Percentiles rank a stretch among this genome's conserved stretches.
phyloP scores from a whole-genome alignment of 2,797 vertebrate genomes.

The Peromyscus attwateri region DNA sequence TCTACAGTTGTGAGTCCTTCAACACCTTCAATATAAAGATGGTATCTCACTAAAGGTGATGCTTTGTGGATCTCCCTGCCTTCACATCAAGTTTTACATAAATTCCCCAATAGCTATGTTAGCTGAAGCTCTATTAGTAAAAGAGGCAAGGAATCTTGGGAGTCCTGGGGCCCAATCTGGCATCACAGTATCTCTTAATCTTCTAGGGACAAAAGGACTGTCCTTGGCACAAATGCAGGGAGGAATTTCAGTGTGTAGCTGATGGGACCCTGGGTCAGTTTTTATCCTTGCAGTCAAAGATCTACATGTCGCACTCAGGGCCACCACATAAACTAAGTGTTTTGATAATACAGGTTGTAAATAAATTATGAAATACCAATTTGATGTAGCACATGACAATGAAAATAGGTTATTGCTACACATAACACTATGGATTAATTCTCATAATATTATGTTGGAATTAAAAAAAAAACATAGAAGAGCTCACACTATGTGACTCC shows the following conservation, averaged over 20 bases:
- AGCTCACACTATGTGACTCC: background rate
- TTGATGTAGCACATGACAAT: background rate
- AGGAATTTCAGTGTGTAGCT: background rate
- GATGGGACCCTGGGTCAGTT: background rate
- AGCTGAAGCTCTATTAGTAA: background rate
- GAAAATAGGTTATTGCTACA: background rate
- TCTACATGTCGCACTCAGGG: background rate
- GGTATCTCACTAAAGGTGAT: background rate
- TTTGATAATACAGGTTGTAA: background rate
- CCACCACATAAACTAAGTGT: background rate
- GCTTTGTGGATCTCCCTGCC: background rate
- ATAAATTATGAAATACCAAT: background rate
- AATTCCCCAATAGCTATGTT: background rate
- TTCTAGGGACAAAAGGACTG: background rate
- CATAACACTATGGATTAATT: background rate
- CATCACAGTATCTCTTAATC: background rate
- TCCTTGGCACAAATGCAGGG: background rate
- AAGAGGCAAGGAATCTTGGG: background rate
- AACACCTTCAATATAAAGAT: background rate
- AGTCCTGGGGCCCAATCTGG: background rate
- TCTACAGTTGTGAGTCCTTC: background rate
- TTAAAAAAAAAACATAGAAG: background rate
- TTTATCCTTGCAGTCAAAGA: background rate
- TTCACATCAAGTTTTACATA: background rate
- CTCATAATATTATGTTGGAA: background rate